phyloP scores from a whole-genome alignment of 2,888 invertebrate genomes.

The Toxonevra muliebris region DNA sequence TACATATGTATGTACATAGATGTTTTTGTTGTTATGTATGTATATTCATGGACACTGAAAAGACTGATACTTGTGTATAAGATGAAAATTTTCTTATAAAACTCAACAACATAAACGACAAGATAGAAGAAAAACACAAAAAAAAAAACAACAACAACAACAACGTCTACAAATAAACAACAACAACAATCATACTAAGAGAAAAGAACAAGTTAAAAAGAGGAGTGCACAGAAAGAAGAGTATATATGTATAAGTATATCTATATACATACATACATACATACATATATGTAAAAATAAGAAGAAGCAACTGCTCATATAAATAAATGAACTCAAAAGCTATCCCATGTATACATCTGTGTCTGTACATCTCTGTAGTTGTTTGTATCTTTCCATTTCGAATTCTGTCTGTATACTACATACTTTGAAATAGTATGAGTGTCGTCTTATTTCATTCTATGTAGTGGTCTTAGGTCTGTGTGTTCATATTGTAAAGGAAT shows the following conservation, averaged over 20 bases:
- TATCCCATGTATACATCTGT: background rate
- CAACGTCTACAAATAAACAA: background rate
- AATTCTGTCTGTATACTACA: too few relatives aligned
- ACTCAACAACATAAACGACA: background rate
- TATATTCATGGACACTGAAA: too few relatives aligned
- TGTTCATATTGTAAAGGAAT: too few relatives aligned
- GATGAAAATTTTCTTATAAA: too few relatives aligned
- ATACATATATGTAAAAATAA: background rate
- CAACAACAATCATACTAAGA: background rate
- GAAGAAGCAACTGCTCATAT: too few relatives aligned
- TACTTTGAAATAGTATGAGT: too few relatives aligned
- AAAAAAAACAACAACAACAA: constrained; percentile 18
- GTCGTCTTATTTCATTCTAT: too few relatives aligned
- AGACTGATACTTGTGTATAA: too few relatives aligned
- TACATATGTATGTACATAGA: too few relatives aligned
- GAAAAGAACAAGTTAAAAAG: background rate
- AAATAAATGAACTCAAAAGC: background rate
- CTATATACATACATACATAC: background rate
- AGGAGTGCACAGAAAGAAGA: background rate
- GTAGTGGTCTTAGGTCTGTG: too few relatives aligned
- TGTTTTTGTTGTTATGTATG: too few relatives aligned
- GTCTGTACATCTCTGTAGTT: background rate
- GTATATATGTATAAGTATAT: background rate
- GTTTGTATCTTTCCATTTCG: background rate
- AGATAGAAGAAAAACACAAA: constrained; percentile 16